phyloP scores from a whole-genome alignment of 2,797 vertebrate genomes.

The Hippopotamyrus pictus region DNA sequence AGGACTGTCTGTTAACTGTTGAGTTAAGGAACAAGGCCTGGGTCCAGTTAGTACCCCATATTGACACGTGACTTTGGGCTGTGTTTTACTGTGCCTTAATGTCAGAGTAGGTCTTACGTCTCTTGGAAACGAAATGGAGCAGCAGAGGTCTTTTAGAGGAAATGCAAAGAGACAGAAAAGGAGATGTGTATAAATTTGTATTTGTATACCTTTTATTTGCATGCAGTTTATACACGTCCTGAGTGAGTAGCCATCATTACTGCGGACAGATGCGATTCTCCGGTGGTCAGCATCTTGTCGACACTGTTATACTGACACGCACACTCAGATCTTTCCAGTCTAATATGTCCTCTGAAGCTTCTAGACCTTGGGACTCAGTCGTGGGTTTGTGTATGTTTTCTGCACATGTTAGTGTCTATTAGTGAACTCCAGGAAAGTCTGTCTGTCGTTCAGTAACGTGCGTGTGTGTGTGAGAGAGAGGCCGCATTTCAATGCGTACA shows the following conservation, averaged over 20 bases:
- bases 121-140: not conserved
- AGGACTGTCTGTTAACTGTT: not conserved
- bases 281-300: not conserved
- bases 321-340: not conserved
- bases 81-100: not conserved
- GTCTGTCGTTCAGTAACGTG: not conserved
- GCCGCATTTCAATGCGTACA: not conserved
- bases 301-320: not conserved
- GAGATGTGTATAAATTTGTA: not conserved
- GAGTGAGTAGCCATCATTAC: not conserved
- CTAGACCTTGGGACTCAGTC: not conserved
- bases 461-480: not conserved
- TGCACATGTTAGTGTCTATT: not conserved
- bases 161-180: not conserved
- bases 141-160: not conserved
- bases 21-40: not conserved
- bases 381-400: not conserved
- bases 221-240: not conserved
- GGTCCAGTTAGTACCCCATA: not conserved
- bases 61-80: not conserved
- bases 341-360: not conserved
- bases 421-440: not conserved
- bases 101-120: not conserved
- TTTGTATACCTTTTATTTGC: not conserved
- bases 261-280: not conserved